These are phyloP conservation scores for Dipus sagitta DNA, from an alignment of 2,797 vertebrate genomes.

Conservation along the genomic window DNA sequence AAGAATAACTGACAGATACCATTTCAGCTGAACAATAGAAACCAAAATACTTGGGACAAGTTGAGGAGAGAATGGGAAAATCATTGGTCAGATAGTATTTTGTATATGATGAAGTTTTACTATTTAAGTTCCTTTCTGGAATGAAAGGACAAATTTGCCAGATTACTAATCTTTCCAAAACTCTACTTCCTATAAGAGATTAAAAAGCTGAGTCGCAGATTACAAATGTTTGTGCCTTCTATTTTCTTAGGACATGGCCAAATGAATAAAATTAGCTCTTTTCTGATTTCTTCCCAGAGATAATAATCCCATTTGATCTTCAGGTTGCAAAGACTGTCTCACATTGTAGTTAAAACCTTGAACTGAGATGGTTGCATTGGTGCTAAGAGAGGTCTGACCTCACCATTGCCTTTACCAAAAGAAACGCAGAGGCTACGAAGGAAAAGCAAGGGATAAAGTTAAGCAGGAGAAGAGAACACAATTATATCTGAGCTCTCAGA, in stretches of 20 bases:
- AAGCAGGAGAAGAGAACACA: slow-evolving; percentile 34
- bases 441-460: not conserved
- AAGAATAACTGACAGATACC: not conserved
- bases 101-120: not conserved
- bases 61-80: not conserved
- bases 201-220: not conserved
- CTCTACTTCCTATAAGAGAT: not conserved
- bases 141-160: not conserved
- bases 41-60: not conserved
- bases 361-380: not conserved
- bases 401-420: not conserved
- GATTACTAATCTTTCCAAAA: not conserved
- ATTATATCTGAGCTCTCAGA: slow-evolving; percentile 63
- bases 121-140: not conserved
- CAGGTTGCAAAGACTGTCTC: not conserved
- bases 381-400: not conserved
- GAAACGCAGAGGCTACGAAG: not conserved
- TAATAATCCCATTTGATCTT: not conserved
- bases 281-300: not conserved
- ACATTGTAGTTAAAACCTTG: not conserved
- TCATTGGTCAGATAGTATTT: not conserved
- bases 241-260: slow-evolving; percentile 7
- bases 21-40: not conserved
- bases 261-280: not conserved
- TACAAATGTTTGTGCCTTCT: not conserved